A percentile compares a stretch with the other conserved stretches of the same genome.
Conservation (phyloP, 2,113 vertebrate species). For the Crotalus helleri region DNA sequence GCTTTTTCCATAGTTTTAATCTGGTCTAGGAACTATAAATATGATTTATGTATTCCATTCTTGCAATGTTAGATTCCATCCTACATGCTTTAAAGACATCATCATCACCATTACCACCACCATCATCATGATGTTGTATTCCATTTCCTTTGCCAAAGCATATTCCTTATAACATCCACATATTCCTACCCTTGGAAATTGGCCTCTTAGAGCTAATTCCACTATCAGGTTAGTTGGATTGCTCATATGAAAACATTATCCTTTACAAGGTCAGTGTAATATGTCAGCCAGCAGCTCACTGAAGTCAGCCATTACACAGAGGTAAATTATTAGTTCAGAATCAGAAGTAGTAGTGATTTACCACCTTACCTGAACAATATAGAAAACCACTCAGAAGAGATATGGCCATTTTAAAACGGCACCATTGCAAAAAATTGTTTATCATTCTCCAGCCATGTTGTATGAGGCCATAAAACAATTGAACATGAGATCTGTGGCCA, state of each 20-base stretch:
- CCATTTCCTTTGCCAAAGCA: background rate
- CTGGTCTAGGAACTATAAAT: background rate
- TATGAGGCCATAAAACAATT: background rate
- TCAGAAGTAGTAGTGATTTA: background rate
- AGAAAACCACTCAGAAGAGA: background rate
- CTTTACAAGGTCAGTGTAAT: background rate
- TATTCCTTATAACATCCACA: background rate
- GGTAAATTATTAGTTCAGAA: slow-evolving; percentile 22
- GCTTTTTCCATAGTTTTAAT: background rate
- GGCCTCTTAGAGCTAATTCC: background rate
- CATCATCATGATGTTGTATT: background rate
- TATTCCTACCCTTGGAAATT: background rate
- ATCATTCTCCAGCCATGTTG: background rate
- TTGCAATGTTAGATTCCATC: background rate
- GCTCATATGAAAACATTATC: background rate
- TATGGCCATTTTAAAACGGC: background rate
- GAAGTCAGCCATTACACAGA: background rate
- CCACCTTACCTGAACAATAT: background rate
- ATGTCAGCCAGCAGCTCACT: background rate
- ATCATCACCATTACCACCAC: no score
- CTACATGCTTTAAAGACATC: background rate
- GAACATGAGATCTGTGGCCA: background rate
- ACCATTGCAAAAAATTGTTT: slow-evolving; percentile 5
- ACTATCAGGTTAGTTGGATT: background rate
- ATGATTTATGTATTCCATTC: background rate